Evolutionary conservation across 2,888 invertebrate species (phyloP).

Genomic region (Reticulitermes lucifugus): DNA sequence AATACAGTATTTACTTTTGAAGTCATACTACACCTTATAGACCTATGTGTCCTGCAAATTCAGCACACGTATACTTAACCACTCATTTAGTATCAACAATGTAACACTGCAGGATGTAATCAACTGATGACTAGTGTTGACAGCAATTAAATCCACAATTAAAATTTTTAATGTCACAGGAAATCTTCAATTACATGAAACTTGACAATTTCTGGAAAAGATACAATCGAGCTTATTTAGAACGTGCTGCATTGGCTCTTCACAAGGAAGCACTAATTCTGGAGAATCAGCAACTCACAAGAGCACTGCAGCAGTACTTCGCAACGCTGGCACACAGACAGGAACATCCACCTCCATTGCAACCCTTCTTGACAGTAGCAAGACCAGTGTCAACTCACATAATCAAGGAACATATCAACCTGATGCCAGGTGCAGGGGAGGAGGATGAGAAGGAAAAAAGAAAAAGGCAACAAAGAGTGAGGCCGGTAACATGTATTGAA

Average conservation of each 20-base stretch:
- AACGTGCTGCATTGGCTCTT: conserved; percentile 65
- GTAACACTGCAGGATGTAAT: too few species aligned
- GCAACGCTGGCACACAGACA: conserved; percentile 62
- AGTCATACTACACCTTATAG: too few species aligned
- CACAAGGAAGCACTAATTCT: conserved; percentile 62
- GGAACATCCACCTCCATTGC: background rate
- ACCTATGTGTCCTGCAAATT: too few species aligned
- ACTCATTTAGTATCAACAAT: too few species aligned
- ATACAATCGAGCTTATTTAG: conserved; percentile 69
- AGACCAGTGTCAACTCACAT: background rate
- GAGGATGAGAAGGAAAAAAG: background rate
- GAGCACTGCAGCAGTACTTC: conserved; percentile 72
- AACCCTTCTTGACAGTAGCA: background rate
- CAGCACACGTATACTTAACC: too few species aligned
- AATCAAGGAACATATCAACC: conserved; percentile 24
- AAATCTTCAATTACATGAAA: conserved; percentile 59
- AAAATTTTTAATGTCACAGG: background rate
- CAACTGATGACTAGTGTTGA: too few species aligned
- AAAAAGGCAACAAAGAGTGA: conserved; percentile 57
- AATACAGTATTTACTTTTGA: too few species aligned
- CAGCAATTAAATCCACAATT: too few species aligned
- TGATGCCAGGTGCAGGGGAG: conserved; percentile 61
- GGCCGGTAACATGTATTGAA: conserved; percentile 71
- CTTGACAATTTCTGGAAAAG: conserved; percentile 79
- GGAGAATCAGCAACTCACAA: conserved; percentile 75